Evolutionary conservation across 2,888 invertebrate species (phyloP), one percentile per base, ranked within the genome.

Genomic region (Melipona beecheii): DNA sequence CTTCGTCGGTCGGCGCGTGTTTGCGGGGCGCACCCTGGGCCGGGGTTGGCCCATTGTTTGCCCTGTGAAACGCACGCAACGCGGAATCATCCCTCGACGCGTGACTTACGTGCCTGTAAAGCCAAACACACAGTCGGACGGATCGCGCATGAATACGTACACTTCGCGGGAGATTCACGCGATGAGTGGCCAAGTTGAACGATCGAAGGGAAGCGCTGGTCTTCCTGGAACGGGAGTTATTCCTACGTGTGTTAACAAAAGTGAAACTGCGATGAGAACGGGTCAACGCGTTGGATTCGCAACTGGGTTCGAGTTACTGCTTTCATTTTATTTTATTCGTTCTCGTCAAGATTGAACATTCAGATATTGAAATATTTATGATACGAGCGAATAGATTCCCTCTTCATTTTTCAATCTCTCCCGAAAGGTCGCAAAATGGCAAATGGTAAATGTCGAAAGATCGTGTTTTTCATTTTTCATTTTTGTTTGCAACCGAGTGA

Each of bases 31-130:
- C 92, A 92, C 91, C 93, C 90, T 82, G 88, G 43, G 81, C 81
- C 86, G 87, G 91, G 90, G 89, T 88, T 75, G 88, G 87, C 86
- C 91, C 89, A 92, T 92, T 92, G 93, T 93, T 93, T 93, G 93
- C 90, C 86, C 87, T 87, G 74, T 66, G 91, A 91, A 91, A 92
- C 90, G 90, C 93, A 91, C 91, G 90, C 90, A 91, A 90, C 88
- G 86, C 89, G 89, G 87, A 91, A 91, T 92, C 92, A 93, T 92
- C 92, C 93, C 91, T 91, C 86, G 89, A 91, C 90, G 90, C 89
- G 89, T 91, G 92, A 90, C 92, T 92, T 92, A 89, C 89, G 82
- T 89, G 86, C 84, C 83, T 76, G 76, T 86, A 81, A 90, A 88
- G 87, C 87, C 84, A 90, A 90, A 90, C 88, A 88, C 88, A 88